These are phyloP conservation scores for Corythucha ciliata DNA, from an alignment of 2,888 invertebrate species.

Conservation along the genomic window DNA sequence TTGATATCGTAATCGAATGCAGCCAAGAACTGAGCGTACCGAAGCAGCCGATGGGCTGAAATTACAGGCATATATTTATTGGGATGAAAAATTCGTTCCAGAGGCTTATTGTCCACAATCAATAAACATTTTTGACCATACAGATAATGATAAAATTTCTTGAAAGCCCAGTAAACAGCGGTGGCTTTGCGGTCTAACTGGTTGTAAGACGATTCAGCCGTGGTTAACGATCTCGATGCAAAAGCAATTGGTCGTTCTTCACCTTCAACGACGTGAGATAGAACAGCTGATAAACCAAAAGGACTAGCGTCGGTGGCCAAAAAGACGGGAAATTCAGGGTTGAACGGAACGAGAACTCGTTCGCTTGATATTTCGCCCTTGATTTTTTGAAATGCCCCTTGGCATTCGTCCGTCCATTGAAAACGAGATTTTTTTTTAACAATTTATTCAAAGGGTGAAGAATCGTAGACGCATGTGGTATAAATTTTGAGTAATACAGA, in stretches of 20 bases:
- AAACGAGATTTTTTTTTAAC: constrained; percentile 27
- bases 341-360: constrained; percentile 11
- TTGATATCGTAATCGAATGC: constrained; percentile 14
- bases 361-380: constrained; percentile 18
- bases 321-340: constrained; percentile 14
- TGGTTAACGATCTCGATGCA: background rate
- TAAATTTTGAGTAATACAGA: constrained; percentile 39
- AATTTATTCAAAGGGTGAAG: constrained; percentile 37
- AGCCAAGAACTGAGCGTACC: constrained; percentile 14
- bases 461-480: constrained; percentile 36
- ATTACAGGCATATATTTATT: constrained; percentile 11
- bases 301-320: constrained; percentile 24
- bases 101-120: constrained; percentile 23
- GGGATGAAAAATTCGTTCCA: constrained; percentile 19
- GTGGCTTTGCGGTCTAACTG: constrained; percentile 21
- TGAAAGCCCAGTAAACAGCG: constrained; percentile 21
- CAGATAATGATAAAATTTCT: constrained; percentile 14
- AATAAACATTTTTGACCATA: constrained; percentile 22
- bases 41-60: constrained; percentile 10
- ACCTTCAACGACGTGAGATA: constrained; percentile 12
- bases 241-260: constrained; percentile 13
- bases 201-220: background rate
- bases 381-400: constrained; percentile 2
- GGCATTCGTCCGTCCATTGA: constrained; percentile 21
- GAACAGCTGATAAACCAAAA: constrained; percentile 7